Evolutionary conservation across 2,888 invertebrate genomes (phyloP).

Genomic region (Melitaea athalia): DNA sequence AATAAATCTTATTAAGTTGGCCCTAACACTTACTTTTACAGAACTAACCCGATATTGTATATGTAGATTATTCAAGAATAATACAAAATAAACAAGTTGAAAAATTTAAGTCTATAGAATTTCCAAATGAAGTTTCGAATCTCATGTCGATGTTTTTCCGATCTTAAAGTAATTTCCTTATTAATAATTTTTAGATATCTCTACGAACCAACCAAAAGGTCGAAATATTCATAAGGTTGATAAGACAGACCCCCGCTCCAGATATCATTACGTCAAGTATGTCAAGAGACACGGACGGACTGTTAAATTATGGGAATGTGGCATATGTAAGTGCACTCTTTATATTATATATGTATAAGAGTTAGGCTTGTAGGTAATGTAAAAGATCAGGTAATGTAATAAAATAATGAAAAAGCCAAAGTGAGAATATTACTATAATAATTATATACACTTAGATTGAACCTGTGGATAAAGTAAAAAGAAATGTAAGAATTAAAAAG

Average conservation of each 20-base stretch:
- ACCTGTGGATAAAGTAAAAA: no score
- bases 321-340: slow-evolving; percentile 83
- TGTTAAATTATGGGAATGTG: slow-evolving; percentile 88
- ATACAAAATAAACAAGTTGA: no score
- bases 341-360: neutral
- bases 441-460: no score
- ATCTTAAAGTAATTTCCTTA: neutral
- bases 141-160: neutral
- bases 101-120: no score
- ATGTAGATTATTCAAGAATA: no score
- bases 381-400: neutral
- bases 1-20: neutral
- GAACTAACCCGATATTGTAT: no score
- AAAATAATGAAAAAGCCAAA: neutral
- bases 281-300: slow-evolving; percentile 86
- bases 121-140: no score
- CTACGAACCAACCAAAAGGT: slow-evolving; percentile 18
- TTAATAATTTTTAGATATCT: slow-evolving; percentile 8
- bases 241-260: slow-evolving; percentile 82
- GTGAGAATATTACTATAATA: neutral
- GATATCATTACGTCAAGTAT: slow-evolving; percentile 86
- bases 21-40: neutral
- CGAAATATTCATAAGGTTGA: slow-evolving; percentile 71
- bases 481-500: no score
- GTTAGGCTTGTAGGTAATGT: no score